phyloP scores from a whole-genome alignment of 2,113 vertebrate genomes.

The Ceyx margarethae region DNA sequence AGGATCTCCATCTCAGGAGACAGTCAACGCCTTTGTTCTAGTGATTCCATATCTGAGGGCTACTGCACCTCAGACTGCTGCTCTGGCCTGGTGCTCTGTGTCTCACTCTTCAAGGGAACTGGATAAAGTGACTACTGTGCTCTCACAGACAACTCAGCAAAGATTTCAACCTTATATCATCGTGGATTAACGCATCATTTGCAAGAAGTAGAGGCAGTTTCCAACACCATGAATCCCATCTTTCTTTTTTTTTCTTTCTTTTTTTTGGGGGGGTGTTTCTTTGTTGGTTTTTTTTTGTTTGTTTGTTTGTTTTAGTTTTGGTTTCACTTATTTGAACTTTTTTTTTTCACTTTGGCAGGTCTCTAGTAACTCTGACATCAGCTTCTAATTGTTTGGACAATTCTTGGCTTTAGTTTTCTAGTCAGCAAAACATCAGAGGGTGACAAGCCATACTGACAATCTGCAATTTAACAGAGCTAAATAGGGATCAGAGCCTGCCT shows the following conservation, averaged over 20 bases:
- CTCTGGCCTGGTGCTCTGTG: not conserved
- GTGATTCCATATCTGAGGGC: not conserved
- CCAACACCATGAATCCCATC: not conserved
- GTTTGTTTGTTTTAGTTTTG: too few species aligned
- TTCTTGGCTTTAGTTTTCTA: not conserved
- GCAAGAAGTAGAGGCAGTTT: not conserved
- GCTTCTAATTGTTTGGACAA: not conserved
- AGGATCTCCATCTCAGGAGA: not conserved
- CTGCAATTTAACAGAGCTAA: conserved; percentile 30
- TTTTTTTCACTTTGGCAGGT: not conserved
- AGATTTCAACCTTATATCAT: not conserved
- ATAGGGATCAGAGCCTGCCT: conserved; percentile 21
- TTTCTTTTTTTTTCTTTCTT: not conserved
- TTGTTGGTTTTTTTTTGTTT: too few species aligned
- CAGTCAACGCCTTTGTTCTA: not conserved
- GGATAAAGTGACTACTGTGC: not conserved
- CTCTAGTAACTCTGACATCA: not conserved
- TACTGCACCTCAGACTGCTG: not conserved
- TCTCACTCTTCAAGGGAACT: not conserved
- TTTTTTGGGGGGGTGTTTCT: not conserved
- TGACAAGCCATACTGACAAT: conserved; percentile 27
- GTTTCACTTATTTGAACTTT: not conserved
- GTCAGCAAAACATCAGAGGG: conserved; percentile 25
- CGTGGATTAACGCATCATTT: not conserved
- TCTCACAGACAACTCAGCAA: not conserved